Evolutionary conservation across 1,140 invertebrate genomes (phyloP).

Genomic region (Diabrotica undecimpunctata): DNA sequence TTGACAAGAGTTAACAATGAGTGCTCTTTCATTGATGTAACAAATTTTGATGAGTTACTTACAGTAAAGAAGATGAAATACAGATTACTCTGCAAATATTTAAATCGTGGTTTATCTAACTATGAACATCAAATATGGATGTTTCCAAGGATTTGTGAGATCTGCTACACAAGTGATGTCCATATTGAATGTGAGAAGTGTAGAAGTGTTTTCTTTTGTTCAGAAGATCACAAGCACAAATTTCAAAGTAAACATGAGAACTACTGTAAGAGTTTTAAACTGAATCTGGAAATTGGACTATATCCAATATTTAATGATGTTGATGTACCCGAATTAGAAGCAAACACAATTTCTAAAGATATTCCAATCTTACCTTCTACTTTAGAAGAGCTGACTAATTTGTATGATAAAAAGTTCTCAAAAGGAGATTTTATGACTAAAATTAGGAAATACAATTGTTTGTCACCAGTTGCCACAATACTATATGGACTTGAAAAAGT

Average conservation of each 20-base stretch:
- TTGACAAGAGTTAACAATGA: constrained; percentile 41
- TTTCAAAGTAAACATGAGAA: constrained; percentile 32
- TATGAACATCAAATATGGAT: constrained; percentile 40
- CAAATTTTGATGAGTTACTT: constrained; percentile 24
- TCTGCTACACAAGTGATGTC: constrained; percentile 33
- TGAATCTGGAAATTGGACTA: constrained; percentile 29
- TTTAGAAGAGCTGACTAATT: neutral
- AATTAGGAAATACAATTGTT: constrained; percentile 19
- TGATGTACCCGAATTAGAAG: neutral
- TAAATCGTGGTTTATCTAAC: constrained; percentile 25
- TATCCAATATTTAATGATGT: neutral
- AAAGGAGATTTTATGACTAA: neutral
- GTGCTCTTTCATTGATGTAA: constrained; percentile 14
- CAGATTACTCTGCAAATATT: constrained; percentile 18
- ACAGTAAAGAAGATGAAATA: constrained; percentile 21
- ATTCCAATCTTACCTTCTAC: neutral
- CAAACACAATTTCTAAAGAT: neutral
- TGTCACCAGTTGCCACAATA: constrained; percentile 34
- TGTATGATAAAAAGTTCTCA: constrained; percentile 8
- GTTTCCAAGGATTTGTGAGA: constrained; percentile 40
- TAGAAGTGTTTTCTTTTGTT: constrained; percentile 41
- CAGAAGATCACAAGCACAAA: constrained; percentile 30
- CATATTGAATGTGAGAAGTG: constrained; percentile 36
- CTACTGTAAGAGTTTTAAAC: constrained; percentile 35
- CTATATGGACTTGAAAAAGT: constrained; percentile 35